Conservation (phyloP, 2,888 invertebrate species). For the Pseudococcus viburni region DNA sequence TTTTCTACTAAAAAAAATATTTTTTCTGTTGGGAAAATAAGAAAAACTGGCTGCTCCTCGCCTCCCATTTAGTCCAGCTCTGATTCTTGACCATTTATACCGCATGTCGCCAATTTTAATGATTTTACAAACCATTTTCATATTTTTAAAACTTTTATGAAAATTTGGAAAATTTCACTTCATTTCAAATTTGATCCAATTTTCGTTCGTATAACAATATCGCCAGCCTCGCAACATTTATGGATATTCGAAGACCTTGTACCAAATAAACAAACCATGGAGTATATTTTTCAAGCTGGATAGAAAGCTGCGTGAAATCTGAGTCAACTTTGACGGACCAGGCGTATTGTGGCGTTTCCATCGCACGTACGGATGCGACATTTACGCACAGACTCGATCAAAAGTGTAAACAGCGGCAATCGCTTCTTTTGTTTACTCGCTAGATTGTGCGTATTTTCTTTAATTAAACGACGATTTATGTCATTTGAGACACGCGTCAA, state of each 20-base stretch:
- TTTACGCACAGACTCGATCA: conserved; percentile 8
- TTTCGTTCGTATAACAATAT: too few species aligned
- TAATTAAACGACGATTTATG: conserved; percentile 32
- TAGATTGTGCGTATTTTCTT: conserved; percentile 28
- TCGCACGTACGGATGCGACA: neutral
- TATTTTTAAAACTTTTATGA: too few species aligned
- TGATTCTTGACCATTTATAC: too few species aligned
- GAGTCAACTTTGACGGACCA: neutral
- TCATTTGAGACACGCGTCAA: conserved; percentile 24
- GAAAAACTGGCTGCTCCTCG: too few species aligned
- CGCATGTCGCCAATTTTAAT: too few species aligned
- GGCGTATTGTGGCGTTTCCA: neutral
- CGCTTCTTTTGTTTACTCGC: conserved; percentile 13
- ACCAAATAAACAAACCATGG: conserved; percentile 14
- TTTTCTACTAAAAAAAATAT: too few species aligned
- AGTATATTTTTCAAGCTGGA: neutral
- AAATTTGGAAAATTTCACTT: too few species aligned
- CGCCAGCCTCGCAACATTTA: too few species aligned
- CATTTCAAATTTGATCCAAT: too few species aligned
- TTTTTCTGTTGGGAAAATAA: too few species aligned
- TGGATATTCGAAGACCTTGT: neutral
- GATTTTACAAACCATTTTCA: too few species aligned
- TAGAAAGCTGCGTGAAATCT: neutral
- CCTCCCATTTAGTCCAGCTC: too few species aligned
- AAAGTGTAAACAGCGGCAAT: neutral